These are phyloP conservation scores for Cerastis rubricosa DNA, from an alignment of 2,888 invertebrate species.

Conservation along the genomic window DNA sequence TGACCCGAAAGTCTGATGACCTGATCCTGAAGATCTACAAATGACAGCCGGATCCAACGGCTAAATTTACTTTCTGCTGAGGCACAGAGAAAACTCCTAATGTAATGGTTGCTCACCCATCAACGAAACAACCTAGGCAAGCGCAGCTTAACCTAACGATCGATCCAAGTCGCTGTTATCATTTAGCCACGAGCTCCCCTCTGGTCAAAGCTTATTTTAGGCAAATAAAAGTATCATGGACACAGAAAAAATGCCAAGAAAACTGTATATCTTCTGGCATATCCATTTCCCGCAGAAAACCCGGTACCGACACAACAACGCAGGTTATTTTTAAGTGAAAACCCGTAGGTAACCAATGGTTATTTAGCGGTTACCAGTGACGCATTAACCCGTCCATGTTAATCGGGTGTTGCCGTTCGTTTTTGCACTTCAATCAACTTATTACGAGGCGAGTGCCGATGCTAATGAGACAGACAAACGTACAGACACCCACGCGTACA, in stretches of 20 bases:
- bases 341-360: slow-evolving; percentile 24
- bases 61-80: too few species aligned
- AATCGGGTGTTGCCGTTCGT: slow-evolving; percentile 76
- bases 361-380: slow-evolving; percentile 74
- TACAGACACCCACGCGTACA: slow-evolving; percentile 59
- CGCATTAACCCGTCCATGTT: slow-evolving; percentile 78
- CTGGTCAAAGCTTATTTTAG: background rate
- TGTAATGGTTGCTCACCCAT: too few species aligned
- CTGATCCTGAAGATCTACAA: too few species aligned
- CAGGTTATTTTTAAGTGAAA: slow-evolving; percentile 21
- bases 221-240: background rate
- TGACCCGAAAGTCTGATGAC: too few species aligned
- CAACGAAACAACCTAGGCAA: too few species aligned
- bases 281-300: background rate
- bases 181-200: too few species aligned
- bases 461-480: slow-evolving; percentile 76
- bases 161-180: too few species aligned
- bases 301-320: background rate
- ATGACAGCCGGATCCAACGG: too few species aligned
- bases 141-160: too few species aligned
- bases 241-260: background rate
- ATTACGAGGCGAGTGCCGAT: slow-evolving; percentile 81
- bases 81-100: too few species aligned
- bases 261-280: too few species aligned
- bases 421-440: slow-evolving; percentile 90